Conservation (phyloP, 2,797 vertebrate genomes). For the Tenualosa thibaudeaui region DNA sequence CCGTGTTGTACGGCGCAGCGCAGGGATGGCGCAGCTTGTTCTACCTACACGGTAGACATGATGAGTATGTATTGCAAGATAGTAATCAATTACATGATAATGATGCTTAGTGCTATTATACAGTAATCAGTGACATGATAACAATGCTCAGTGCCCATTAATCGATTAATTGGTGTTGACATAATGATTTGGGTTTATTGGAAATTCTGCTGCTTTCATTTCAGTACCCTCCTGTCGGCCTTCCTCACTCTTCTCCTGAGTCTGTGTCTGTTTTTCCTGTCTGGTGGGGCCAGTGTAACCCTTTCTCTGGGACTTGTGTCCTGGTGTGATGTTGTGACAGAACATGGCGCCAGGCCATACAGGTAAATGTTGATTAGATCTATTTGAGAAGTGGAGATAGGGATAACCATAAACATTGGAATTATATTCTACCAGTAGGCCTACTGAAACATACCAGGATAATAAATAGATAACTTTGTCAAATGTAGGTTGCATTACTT, state of each 20-base stretch:
- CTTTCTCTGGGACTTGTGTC: constrained; percentile 74
- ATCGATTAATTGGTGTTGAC: background rate
- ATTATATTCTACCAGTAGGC: no score
- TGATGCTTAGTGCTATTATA: background rate
- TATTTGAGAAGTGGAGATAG: no score
- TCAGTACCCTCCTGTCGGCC: constrained; percentile 77
- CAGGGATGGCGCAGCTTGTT: constrained; percentile 80
- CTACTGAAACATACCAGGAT: no score
- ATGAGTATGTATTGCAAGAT: constrained; percentile 71
- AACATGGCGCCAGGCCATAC: constrained; percentile 65
- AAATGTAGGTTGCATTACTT: background rate
- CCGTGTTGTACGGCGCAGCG: constrained; percentile 78
- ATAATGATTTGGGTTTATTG: no score
- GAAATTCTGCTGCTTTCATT: background rate
- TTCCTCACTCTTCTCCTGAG: constrained; percentile 79
- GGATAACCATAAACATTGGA: no score
- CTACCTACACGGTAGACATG: constrained; percentile 77
- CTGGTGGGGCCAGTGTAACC: constrained; percentile 73
- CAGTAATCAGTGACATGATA: background rate
- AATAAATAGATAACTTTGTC: no score
- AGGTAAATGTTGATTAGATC: constrained; percentile 60
- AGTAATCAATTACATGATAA: background rate
- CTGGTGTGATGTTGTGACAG: constrained; percentile 78
- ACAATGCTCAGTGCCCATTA: no score
- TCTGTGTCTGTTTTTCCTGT: constrained; percentile 75